These are phyloP conservation scores for Exocentrus adspersus DNA, from an alignment of 2,888 invertebrate genomes.

Conservation along the genomic window DNA sequence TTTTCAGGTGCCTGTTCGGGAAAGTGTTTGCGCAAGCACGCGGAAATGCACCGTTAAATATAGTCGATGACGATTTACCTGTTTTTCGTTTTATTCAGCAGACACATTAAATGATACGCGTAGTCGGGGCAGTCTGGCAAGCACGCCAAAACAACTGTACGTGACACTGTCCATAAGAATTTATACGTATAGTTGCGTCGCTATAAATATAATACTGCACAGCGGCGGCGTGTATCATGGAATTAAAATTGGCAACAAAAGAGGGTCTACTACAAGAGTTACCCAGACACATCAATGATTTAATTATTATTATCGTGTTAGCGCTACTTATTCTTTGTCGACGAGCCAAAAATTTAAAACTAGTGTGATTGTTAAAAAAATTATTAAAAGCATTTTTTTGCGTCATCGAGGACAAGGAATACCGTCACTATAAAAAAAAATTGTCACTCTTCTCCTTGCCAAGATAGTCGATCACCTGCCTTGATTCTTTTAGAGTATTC, in stretches of 20 bases:
- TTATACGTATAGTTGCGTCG: conserved; percentile 35
- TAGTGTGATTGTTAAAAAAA: no score
- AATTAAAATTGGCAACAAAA: no score
- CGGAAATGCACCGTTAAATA: conserved; percentile 4
- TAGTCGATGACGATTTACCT: conserved; percentile 12
- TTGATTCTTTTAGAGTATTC: no score
- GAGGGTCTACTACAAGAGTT: no score
- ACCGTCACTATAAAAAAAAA: no score
- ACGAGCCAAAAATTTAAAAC: no score
- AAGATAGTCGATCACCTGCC: no score
- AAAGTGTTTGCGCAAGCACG: background rate
- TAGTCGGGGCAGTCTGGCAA: conserved; percentile 30
- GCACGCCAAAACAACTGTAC: conserved; percentile 30
- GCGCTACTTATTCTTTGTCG: background rate
- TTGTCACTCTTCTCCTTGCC: no score
- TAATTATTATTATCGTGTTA: background rate
- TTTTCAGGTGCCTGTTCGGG: no score
- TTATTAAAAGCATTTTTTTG: no score
- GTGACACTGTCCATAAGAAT: conserved; percentile 25
- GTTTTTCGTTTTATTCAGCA: conserved; percentile 3
- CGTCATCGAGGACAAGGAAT: no score
- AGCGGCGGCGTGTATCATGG: no score
- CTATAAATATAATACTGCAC: conserved; percentile 38
- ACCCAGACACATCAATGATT: background rate
- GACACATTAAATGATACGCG: conserved; percentile 23